A percentile compares a stretch with the other conserved stretches of the same genome.
Conservation (phyloP, 2,113 vertebrate species). For the Canis aureus region DNA sequence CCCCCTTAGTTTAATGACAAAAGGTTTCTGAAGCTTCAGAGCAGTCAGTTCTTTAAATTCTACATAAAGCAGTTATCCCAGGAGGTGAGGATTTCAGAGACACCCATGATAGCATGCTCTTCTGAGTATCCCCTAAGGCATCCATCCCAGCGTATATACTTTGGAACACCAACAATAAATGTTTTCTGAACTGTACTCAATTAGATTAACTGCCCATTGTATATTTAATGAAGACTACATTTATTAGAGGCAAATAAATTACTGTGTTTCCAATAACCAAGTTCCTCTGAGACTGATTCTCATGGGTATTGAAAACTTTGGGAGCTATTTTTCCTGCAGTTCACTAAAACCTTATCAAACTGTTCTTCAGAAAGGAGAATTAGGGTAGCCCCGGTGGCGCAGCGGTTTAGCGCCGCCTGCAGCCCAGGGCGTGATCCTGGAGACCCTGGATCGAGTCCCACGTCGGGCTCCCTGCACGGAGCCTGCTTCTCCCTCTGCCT, state of each 20-base stretch:
- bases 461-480: too few relatives aligned
- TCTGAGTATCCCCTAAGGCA: neutral
- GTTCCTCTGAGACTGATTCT: neutral
- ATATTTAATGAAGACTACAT: slow-evolving; percentile 38
- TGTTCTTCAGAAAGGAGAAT: slow-evolving; percentile 32
- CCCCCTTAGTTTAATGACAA: neutral
- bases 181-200: neutral
- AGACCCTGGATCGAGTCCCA: too few relatives aligned
- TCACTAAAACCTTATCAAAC: neutral
- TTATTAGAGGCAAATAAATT: slow-evolving; percentile 34
- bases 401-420: too few relatives aligned
- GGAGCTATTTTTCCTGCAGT: slow-evolving; percentile 15
- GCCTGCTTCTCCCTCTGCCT: too few relatives aligned
- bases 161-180: neutral
- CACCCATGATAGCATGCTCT: neutral
- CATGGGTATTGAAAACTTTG: slow-evolving; percentile 17
- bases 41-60: neutral
- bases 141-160: neutral
- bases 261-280: slow-evolving; percentile 21
- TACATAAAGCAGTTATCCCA: neutral
- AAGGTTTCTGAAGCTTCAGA: neutral
- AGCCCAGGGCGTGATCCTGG: too few relatives aligned
- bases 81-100: neutral
- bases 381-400: neutral
- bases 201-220: neutral